Base-by-base conservation (phyloP, 2,888 invertebrate species). In the Caradrina clavipalpis region DNA sequence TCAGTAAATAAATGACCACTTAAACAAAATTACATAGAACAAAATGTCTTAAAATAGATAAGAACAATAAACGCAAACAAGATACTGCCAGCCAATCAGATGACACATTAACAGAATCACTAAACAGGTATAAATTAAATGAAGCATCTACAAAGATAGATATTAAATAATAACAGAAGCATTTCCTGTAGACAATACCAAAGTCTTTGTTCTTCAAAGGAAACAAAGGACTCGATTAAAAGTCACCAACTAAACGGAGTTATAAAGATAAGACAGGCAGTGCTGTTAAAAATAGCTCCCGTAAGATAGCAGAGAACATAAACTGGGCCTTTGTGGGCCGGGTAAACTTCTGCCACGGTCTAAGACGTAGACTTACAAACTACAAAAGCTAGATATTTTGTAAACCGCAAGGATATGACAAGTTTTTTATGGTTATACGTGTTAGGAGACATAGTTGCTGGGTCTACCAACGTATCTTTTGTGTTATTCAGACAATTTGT, bases 241-340 rank as follows among this genome's bases (percentile, higher is more conserved):
- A 89, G 87, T 86, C 87, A 82, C 77, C 81, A 83, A 80, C 85
- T 87, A 84, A 90, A 86, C 87, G 86, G 87, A 88, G 83, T 85
- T 88, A 87, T 89, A 86, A 86, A 90, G 90, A 91, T 91, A 91
- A 90, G 89, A 69, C 71, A 78, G 78, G 83, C 81, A 49, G 82
- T 86, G 84, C 81, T 73, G 84, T 86, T 90, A 88, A 89, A 90
- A 92, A 90, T 89, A 87, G 84, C 86, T 84, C 69, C 76, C 79
- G 71, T 80, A 76, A 87, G 88, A 90, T 88, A 89, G 86, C 82
- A 82, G 70, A 73, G 65, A 76, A 67, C 76, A 75, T 84, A 83
- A 86, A 87, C 83, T 83, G 81, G 78, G 88, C 84, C 86, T 91
- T 90, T 90, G 88, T 90, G 81, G 87, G 86, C 80, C 82, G 86